Conservation (phyloP, 1,140 invertebrate genomes). For the Platyscapa corneri region DNA sequence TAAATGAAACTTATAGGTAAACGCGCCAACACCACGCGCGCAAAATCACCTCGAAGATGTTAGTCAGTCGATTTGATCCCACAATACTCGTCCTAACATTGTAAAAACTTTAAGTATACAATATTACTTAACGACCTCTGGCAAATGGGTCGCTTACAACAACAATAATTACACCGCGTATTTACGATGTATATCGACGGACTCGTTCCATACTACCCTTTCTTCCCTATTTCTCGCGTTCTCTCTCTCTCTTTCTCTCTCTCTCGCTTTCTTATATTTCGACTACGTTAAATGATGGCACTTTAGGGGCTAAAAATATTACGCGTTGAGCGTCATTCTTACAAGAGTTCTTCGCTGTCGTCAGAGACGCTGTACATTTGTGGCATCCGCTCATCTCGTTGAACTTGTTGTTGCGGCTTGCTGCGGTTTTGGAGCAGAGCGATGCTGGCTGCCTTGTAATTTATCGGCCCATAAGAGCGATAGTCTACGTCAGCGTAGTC, state of each 20-base stretch:
- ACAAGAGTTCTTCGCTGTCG: constrained; percentile 72
- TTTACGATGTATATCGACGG: constrained; percentile 52
- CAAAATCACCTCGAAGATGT: neutral
- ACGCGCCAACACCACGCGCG: neutral
- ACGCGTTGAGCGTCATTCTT: constrained; percentile 47
- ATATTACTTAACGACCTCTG: neutral
- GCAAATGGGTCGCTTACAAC: neutral
- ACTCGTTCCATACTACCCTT: neutral
- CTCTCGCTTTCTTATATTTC: neutral
- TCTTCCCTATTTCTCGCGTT: neutral
- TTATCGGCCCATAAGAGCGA: constrained; percentile 88
- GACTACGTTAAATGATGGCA: constrained; percentile 57
- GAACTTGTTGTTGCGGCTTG: constrained; percentile 55
- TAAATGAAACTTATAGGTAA: neutral
- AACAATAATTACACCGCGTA: constrained; percentile 10
- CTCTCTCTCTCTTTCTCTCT: constrained; percentile 7
- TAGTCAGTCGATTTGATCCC: constrained; percentile 66
- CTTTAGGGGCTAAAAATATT: constrained; percentile 51
- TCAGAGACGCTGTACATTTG: constrained; percentile 72
- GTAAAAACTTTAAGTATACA: constrained; percentile 28
- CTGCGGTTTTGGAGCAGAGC: constrained; percentile 69
- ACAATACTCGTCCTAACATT: constrained; percentile 60
- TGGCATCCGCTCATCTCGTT: constrained; percentile 64
- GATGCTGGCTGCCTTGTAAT: constrained; percentile 51
- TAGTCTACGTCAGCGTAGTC: constrained; percentile 93